Evolutionary conservation across 2,888 invertebrate genomes (phyloP).

Genomic region (Venustoraphidia nigricollis): DNA sequence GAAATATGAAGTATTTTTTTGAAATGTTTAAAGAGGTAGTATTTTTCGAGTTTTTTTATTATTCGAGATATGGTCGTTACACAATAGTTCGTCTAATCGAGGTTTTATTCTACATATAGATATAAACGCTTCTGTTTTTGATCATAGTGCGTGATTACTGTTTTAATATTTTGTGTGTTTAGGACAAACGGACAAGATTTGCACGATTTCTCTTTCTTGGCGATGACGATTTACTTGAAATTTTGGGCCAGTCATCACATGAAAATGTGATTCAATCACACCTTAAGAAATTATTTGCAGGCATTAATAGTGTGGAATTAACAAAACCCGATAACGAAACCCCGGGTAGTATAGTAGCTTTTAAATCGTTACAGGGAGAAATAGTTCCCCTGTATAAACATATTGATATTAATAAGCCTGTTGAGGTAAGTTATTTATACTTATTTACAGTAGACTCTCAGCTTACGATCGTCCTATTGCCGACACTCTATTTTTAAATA

Average conservation of each 20-base stretch:
- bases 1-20: no score
- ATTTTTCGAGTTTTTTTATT: no score
- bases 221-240: conserved; percentile 92
- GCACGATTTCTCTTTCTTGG: conserved; percentile 94
- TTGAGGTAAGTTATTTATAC: conserved; percentile 42
- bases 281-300: conserved; percentile 90
- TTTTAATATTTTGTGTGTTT: conserved; percentile 14
- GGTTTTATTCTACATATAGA: no score
- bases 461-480: no score
- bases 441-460: not conserved
- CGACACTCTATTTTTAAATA: no score
- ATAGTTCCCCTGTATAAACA: conserved; percentile 48
- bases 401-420: conserved; percentile 55
- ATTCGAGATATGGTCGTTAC: no score
- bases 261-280: conserved; percentile 84
- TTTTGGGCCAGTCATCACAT: conserved; percentile 84
- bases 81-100: no score
- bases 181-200: conserved; percentile 88
- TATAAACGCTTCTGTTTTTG: not conserved
- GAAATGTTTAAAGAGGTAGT: no score
- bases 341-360: conserved; percentile 40
- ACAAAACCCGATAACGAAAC: conserved; percentile 26
- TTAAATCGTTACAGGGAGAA: conserved; percentile 65
- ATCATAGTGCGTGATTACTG: not conserved
- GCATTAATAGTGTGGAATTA: conserved; percentile 65